phyloP scores from a whole-genome alignment of 2,888 invertebrate genomes.

The Diloba caeruleocephala region DNA sequence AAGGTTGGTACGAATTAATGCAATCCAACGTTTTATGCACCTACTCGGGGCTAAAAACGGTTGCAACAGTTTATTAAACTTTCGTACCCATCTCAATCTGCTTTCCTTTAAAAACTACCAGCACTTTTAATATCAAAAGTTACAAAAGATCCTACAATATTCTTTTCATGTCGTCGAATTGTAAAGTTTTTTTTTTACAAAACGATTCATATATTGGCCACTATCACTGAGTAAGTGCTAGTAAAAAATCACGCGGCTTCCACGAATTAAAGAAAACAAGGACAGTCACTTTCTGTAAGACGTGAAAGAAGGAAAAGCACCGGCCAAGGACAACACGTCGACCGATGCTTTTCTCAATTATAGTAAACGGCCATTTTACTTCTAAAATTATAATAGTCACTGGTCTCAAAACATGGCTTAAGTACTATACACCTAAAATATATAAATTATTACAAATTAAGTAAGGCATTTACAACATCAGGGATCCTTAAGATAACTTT shows the following conservation, averaged over 20 bases:
- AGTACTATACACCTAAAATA: constrained; percentile 89
- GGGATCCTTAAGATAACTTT: constrained; percentile 85
- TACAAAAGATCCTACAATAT: constrained; percentile 86
- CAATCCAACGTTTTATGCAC: constrained; percentile 67
- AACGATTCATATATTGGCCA: constrained; percentile 78
- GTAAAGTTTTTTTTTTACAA: constrained; percentile 81
- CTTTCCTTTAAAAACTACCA: constrained; percentile 76
- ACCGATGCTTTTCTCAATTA: constrained; percentile 75
- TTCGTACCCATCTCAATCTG: constrained; percentile 86
- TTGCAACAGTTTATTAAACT: constrained; percentile 77
- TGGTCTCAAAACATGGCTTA: constrained; percentile 89
- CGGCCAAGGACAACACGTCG: constrained; percentile 79
- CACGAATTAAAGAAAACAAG: constrained; percentile 86
- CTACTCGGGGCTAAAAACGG: constrained; percentile 64
- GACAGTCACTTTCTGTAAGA: constrained; percentile 83
- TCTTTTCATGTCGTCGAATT: constrained; percentile 75
- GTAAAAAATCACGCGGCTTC: constrained; percentile 68
- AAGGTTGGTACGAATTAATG: constrained; percentile 87
- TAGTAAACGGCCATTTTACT: constrained; percentile 78
- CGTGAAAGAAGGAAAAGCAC: constrained; percentile 77
- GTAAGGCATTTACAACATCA: constrained; percentile 89
- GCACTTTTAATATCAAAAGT: constrained; percentile 88
- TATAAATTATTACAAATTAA: constrained; percentile 90
- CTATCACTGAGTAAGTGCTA: constrained; percentile 81
- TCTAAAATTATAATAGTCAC: constrained; percentile 88